Evolutionary conservation across 2,888 invertebrate species (phyloP).

Genomic region (Petrolisthes manimaculis): DNA sequence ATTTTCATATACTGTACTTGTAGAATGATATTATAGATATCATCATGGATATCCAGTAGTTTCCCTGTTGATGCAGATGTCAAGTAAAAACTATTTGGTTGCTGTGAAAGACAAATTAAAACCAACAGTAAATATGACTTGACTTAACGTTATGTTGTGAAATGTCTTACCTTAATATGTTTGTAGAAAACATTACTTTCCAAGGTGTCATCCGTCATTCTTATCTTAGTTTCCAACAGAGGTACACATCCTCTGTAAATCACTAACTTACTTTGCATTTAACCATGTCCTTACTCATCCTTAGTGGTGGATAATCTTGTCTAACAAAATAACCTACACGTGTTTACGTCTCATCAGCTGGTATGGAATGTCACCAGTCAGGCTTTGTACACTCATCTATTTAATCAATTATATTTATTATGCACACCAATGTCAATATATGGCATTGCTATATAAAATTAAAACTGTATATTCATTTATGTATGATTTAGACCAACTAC

Average conservation of each 20-base stretch:
- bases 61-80: too few species aligned
- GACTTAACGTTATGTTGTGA: background rate
- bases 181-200: slow-evolving; percentile 45
- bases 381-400: slow-evolving; percentile 4
- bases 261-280: background rate
- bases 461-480: too few species aligned
- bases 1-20: too few species aligned
- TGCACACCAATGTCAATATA: too few species aligned
- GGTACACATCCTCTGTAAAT: slow-evolving; percentile 1
- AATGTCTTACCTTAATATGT: slow-evolving; percentile 49
- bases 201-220: slow-evolving; percentile 54
- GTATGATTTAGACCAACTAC: too few species aligned
- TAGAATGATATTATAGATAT: too few species aligned
- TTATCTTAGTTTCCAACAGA: slow-evolving; percentile 9
- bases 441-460: too few species aligned
- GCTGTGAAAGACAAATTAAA: too few species aligned
- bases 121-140: too few species aligned
- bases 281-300: background rate
- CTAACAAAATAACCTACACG: slow-evolving; percentile 9
- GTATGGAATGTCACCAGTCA: slow-evolving; percentile 29
- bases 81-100: too few species aligned
- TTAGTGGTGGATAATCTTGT: background rate
- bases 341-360: slow-evolving; percentile 41
- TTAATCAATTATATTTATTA: too few species aligned
- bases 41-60: too few species aligned